Base-by-base conservation (phyloP, 2,113 vertebrate genomes). In the Ciconia maguari region DNA sequence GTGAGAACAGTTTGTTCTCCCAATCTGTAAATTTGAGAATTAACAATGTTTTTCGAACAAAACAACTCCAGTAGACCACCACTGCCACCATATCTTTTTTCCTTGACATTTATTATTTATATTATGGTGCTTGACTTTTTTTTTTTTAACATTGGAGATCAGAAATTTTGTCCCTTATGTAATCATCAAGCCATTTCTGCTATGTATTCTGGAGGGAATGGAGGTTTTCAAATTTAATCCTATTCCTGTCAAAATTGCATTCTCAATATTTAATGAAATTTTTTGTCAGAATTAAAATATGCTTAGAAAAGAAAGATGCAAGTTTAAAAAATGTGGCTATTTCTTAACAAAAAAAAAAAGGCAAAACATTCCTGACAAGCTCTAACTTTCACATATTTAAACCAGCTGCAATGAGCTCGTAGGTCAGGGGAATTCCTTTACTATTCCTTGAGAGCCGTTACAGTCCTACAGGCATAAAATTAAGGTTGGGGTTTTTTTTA, bases 401-500 rank as follows among this genome's bases (percentile, higher is more conserved):
- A 52, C 5, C 19, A 75, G 7, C 10, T 79, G 27, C 20, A 79
- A 46, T 55, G 8, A 77, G 5, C 20, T 74, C 60, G 14, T 55
- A 71, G 11, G 11, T 72, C 34, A 66, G 5, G 5, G 17, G 12
- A 34, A 51, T 32, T 78, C 19, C 19, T 86, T 61, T 79, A 38
- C 62, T 54, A 78, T 48, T 72, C 25, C 25, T 75, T 34, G 13
- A 65, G 17, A 85, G 4, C 11, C 22, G 16, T 22, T 62, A 15
- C 13, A 48, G 19, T n/a, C 64, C 41, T 83, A 18, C 10, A 54
- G 30, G 30, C 26, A 36, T 62, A 68, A 89, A 88, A 88, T 81
- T 32, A 54, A 5, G 9, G 3, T 11, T 64, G 25, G 3, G 0
- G 0, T 0, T 10, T 78, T 64, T 64, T 64, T 74, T 27, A 30